Evolutionary conservation across 1,140 invertebrate species (phyloP).

Genomic region (Bombus soroeensis): DNA sequence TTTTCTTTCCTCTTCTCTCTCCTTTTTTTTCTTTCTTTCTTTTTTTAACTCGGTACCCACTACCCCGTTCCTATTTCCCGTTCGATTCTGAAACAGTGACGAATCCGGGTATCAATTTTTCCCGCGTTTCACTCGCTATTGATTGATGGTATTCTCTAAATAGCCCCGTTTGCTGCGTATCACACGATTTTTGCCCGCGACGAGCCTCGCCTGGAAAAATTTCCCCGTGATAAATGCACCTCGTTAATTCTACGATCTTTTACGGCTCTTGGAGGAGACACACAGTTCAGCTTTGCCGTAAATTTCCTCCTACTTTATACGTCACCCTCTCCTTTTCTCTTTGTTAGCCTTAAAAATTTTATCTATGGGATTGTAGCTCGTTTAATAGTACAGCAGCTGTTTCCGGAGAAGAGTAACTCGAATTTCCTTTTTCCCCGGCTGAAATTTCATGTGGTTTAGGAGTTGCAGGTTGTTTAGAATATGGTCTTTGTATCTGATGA

Average conservation of each 20-base stretch:
- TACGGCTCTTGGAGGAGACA: not conserved
- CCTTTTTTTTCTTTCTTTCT: not conserved
- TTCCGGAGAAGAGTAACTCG: not conserved
- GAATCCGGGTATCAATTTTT: constrained; percentile 25
- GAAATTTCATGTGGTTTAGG: not conserved
- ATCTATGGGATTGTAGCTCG: not conserved
- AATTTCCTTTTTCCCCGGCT: not conserved
- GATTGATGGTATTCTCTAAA: not conserved
- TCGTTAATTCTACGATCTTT: not conserved
- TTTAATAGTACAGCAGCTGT: not conserved
- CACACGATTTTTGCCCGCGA: not conserved
- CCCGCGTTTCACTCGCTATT: not conserved
- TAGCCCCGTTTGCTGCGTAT: not conserved
- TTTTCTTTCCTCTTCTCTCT: too few species aligned
- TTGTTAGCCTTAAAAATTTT: not conserved
- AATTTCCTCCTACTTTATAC: not conserved
- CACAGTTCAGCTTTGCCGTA: not conserved
- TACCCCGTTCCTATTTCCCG: too few species aligned
- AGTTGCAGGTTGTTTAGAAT: not conserved
- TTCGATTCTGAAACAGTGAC: constrained; percentile 9
- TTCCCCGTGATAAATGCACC: not conserved
- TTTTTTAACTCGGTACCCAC: not conserved
- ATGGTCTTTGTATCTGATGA: too few species aligned
- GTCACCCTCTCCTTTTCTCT: not conserved
- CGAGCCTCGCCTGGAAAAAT: not conserved